Percentiles rank a stretch among this genome's conserved stretches.
Conservation (phyloP, 2,113 vertebrate species). For the Piaya cayana region DNA sequence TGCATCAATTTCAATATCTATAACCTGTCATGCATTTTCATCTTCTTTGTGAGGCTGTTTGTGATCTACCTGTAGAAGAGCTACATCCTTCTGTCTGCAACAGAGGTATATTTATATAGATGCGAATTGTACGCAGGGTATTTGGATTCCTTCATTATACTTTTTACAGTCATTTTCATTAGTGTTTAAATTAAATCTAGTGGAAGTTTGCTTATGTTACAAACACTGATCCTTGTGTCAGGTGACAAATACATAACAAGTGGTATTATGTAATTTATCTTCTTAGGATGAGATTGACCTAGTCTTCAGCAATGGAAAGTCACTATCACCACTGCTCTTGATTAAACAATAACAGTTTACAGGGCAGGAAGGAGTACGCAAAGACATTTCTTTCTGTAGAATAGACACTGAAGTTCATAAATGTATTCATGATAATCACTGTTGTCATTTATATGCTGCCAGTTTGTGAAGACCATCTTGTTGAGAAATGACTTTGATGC, state of each 20-base stretch:
- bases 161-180: neutral
- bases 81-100: neutral
- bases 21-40: neutral
- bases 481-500: neutral
- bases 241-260: neutral
- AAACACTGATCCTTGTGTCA: neutral
- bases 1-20: neutral
- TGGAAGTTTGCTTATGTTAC: neutral
- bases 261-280: neutral
- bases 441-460: neutral
- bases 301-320: neutral
- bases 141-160: neutral
- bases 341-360: neutral
- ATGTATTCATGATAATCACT: neutral
- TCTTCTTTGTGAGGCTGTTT: neutral
- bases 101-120: neutral
- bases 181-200: neutral
- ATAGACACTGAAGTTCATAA: neutral
- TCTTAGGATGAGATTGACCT: neutral
- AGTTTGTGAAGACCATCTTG: neutral
- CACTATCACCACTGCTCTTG: neutral
- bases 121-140: neutral
- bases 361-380: neutral
- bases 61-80: neutral
- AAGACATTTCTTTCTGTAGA: neutral